A percentile compares a stretch with the other conserved stretches of the same genome.
These are phyloP conservation scores for Lobophora halterata DNA, from an alignment of 2,888 invertebrate genomes.

Conservation along the genomic window DNA sequence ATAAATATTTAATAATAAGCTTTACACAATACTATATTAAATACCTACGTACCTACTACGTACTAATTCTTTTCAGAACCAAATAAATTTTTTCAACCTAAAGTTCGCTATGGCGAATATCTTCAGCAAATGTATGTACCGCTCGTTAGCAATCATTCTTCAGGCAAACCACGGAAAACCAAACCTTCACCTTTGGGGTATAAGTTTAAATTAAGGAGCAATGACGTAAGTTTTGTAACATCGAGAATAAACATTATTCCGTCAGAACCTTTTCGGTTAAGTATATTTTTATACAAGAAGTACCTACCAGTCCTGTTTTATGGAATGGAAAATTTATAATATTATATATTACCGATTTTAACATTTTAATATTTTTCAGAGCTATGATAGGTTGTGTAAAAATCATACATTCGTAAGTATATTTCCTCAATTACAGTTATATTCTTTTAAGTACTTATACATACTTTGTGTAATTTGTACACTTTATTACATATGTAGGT, in stretches of 20 bases:
- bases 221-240: slow-evolving; percentile 48
- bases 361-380: slow-evolving; percentile 46
- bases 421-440: too few species aligned
- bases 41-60: not conserved
- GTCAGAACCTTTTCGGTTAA: too few species aligned
- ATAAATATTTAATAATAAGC: too few species aligned
- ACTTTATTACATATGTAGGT: too few species aligned
- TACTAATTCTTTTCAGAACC: slow-evolving; percentile 37
- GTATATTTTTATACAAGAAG: too few species aligned
- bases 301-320: too few species aligned
- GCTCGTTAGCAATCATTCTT: slow-evolving; percentile 38
- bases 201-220: slow-evolving; percentile 54
- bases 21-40: too few species aligned
- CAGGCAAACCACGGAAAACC: slow-evolving; percentile 31
- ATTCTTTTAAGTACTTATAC: too few species aligned
- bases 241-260: too few species aligned
- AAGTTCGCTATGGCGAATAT: slow-evolving; percentile 57
- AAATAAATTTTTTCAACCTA: slow-evolving; percentile 45
- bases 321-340: too few species aligned
- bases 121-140: slow-evolving; percentile 52
- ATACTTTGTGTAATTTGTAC: too few species aligned
- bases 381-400: slow-evolving; percentile 51
- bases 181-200: slow-evolving; percentile 48
- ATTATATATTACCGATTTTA: too few species aligned
- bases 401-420: slow-evolving; percentile 44